These are phyloP conservation scores for Centrocercus urophasianus DNA, from an alignment of 2,113 vertebrate species.

Conservation along the genomic window DNA sequence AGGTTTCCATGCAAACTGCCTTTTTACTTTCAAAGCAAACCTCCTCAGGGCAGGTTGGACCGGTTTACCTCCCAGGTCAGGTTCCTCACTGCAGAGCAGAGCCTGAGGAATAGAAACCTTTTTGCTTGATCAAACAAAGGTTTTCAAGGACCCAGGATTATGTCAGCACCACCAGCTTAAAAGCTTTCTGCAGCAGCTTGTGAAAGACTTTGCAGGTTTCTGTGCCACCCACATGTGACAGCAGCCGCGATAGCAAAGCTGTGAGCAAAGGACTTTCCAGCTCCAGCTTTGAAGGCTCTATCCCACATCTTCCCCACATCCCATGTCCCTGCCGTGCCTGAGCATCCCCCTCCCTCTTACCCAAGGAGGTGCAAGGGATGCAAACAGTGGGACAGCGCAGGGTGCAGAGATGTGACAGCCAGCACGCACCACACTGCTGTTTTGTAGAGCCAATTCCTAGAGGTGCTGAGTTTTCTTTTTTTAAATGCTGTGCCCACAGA, in stretches of 20 bases:
- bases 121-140: neutral
- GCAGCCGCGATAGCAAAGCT: accelerated
- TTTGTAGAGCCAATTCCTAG: neutral
- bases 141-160: neutral
- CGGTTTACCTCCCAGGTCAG: neutral
- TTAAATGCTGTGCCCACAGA: accelerated
- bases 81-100: neutral
- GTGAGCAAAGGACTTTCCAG: neutral
- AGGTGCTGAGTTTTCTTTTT: neutral
- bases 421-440: accelerated
- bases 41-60: neutral
- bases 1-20: neutral
- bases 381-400: neutral
- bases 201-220: neutral
- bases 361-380: accelerated
- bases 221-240: too few species aligned
- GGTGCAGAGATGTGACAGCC: too few species aligned
- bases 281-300: neutral
- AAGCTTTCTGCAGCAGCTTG: neutral
- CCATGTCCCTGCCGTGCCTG: neutral
- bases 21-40: neutral
- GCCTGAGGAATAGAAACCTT: neutral
- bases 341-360: neutral
- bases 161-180: neutral
- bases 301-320: neutral